These are phyloP conservation scores for Papilio protenor DNA, from an alignment of 2,888 invertebrate genomes.

Conservation along the genomic window DNA sequence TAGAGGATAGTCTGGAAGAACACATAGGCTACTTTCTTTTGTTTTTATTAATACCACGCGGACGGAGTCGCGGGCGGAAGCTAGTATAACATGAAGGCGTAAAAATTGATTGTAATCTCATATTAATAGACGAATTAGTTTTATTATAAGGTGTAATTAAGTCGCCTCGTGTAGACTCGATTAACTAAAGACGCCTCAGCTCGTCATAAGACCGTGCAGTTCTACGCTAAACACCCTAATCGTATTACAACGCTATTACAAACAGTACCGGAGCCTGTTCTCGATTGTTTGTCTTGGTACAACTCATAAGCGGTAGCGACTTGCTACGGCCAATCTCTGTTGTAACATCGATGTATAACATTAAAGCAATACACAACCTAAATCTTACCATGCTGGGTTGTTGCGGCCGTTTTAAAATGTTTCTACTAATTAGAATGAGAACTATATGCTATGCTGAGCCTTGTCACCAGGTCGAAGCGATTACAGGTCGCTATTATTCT, in stretches of 20 bases:
- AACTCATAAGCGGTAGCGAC: constrained; percentile 37
- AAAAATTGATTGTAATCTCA: neutral
- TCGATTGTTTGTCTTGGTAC: constrained; percentile 48
- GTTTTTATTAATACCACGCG: too few species aligned
- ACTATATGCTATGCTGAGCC: too few species aligned
- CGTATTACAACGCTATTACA: constrained; percentile 58
- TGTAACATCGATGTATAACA: neutral
- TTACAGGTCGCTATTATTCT: neutral
- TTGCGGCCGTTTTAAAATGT: neutral
- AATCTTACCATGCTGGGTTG: too few species aligned
- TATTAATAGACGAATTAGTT: constrained; percentile 9
- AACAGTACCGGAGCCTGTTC: constrained; percentile 57
- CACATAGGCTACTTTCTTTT: too few species aligned
- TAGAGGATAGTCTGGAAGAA: too few species aligned
- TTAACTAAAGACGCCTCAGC: constrained; percentile 51
- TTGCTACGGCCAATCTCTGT: neutral
- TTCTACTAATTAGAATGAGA: neutral
- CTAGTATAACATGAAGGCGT: too few species aligned
- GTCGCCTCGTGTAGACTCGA: constrained; percentile 40
- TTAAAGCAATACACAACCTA: neutral
- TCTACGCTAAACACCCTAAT: constrained; percentile 54
- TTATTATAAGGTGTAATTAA: constrained; percentile 28
- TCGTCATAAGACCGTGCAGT: constrained; percentile 51
- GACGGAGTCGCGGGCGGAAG: too few species aligned
- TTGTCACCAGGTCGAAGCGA: too few species aligned